Evolutionary conservation across 2,113 vertebrate genomes (phyloP), one percentile per base, ranked within the genome.

Genomic region (Phyllostomus hastatus): DNA sequence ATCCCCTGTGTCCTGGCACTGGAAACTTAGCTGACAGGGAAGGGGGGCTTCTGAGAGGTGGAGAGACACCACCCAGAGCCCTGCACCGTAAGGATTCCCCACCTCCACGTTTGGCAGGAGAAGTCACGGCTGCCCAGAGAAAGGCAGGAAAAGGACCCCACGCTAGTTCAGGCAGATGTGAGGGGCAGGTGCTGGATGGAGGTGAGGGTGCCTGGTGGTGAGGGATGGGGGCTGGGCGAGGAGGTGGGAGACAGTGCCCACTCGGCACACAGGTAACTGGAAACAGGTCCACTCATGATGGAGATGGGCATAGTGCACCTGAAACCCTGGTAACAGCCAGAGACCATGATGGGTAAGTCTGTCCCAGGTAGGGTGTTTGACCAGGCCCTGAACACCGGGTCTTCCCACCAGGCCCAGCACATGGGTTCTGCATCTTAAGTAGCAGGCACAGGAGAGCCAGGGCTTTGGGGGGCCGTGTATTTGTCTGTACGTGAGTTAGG

Each of bases 201-300:
- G 67, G 26, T n/a, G n/a, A 41, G 19, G 38, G 64, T 8, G 7
- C 38, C 48, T 31, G 31, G 52, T 41, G 38, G 52, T 9, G 97
- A 11, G 92, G 59, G 78, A 15, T 33, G 1, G 84, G 89, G 31
- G 20, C 64, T 54, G 76, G 48, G 64, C 10, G 28, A 79, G 78
- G 38, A 70, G 8, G 50, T 10, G 4, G 31, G 50, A 72, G 50
- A 11, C 1, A 12, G 48, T 12, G 96, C 50, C 97, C 61, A 20
- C 0, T 0, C 1, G 41, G 52, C 52, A 33, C 35, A 22, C 3
- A 8, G 50, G 16, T 26, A 10, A 35, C 46, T 6, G 0, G n/a
- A 17, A 33, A 17, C 5, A 12, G 50, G 59, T 43, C 41, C 8
- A 8, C 31, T 1, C 0, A 4, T 43, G 46, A 12, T 35, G 66